These are phyloP conservation scores for Drosophila sp. DNA, from an alignment of 1,140 invertebrate genomes.

Conservation along the genomic window DNA sequence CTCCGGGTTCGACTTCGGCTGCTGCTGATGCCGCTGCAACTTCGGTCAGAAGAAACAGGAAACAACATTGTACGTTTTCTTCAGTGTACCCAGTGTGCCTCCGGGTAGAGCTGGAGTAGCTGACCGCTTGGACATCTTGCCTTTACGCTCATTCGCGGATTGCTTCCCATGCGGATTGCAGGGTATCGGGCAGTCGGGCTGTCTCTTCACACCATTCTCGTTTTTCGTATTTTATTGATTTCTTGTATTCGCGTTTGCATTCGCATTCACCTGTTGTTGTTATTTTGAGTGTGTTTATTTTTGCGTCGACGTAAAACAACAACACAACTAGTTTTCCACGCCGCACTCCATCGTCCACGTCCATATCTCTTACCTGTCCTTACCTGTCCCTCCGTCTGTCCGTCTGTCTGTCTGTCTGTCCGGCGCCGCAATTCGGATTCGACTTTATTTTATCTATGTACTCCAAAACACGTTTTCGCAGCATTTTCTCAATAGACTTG, in stretches of 20 bases:
- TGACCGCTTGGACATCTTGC: neutral
- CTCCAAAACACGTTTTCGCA: slow-evolving; percentile 66
- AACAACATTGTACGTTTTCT: slow-evolving; percentile 46
- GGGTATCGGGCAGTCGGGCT: slow-evolving; percentile 11
- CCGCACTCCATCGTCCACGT: slow-evolving; percentile 58
- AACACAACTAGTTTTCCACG: slow-evolving; percentile 75
- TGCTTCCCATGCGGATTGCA: neutral
- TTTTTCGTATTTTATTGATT: slow-evolving; percentile 59
- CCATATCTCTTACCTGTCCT: slow-evolving; percentile 34
- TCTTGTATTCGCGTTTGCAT: slow-evolving; percentile 69
- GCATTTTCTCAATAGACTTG: slow-evolving; percentile 57
- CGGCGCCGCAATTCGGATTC: slow-evolving; percentile 49
- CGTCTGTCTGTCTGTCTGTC: slow-evolving; percentile 22
- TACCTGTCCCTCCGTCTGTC: slow-evolving; percentile 20
- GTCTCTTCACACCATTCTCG: slow-evolving; percentile 18
- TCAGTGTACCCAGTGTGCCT: neutral
- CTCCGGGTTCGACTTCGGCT: slow-evolving; percentile 16
- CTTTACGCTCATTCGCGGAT: slow-evolving; percentile 11
- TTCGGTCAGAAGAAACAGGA: slow-evolving; percentile 46
- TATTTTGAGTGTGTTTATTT: slow-evolving; percentile 67
- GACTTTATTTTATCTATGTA: slow-evolving; percentile 69
- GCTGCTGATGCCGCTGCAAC: neutral
- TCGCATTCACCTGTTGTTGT: slow-evolving; percentile 78
- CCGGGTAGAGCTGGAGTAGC: neutral
- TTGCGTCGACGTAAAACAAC: slow-evolving; percentile 51